Evolutionary conservation across 2,888 invertebrate genomes (phyloP).

Genomic region (Lasioglossum morio): DNA sequence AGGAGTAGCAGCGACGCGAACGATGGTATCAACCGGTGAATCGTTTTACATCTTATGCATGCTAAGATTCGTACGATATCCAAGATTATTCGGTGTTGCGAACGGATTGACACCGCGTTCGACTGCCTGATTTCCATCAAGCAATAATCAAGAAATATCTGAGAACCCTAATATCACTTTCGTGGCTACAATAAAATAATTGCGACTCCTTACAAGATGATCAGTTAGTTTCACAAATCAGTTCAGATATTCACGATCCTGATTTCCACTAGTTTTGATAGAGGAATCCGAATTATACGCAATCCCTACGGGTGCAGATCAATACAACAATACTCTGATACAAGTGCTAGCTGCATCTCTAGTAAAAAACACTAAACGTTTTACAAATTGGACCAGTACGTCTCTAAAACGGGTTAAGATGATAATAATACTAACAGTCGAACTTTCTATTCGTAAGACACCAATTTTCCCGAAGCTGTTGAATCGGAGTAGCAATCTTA

Average conservation of each 20-base stretch:
- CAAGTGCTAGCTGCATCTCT: not conserved
- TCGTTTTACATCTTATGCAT: conserved; percentile 22
- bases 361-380: not conserved
- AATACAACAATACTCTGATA: not conserved
- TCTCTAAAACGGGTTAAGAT: not conserved
- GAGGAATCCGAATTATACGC: not conserved
- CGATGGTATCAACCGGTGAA: not conserved
- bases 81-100: not conserved
- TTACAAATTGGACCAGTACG: not conserved
- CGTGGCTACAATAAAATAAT: not conserved
- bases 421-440: not conserved
- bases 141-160: not conserved
- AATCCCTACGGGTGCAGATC: not conserved
- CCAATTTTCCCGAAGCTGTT: not conserved
- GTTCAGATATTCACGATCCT: not conserved
- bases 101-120: not conserved
- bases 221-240: not conserved
- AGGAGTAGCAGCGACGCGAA: not conserved
- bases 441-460: not conserved
- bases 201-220: not conserved
- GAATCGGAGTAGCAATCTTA: not conserved
- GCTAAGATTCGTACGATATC: not conserved
- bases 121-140: not conserved
- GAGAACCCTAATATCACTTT: not conserved
- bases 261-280: not conserved